Conservation (phyloP, 1,140 invertebrate species). For the Camponotus pennsylvanicus region DNA sequence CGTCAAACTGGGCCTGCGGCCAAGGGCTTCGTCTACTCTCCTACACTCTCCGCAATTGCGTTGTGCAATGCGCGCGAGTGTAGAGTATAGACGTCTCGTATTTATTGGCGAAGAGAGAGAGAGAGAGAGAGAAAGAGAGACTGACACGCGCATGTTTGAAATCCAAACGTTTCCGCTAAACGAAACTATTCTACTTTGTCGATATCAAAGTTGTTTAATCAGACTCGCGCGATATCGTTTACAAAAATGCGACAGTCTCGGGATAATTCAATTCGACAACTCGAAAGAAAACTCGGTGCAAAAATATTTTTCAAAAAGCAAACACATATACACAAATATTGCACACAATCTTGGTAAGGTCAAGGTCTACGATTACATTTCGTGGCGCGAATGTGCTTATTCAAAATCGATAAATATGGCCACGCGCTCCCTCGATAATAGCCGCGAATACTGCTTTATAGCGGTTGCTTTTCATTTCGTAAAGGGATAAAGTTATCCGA, state of each 20-base stretch:
- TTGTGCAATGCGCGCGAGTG: constrained; percentile 41
- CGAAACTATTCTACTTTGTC: constrained; percentile 32
- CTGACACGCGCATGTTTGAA: background rate
- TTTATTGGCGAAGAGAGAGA: too few species aligned
- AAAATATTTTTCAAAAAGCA: background rate
- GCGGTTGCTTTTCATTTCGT: background rate
- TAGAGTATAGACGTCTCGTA: too few species aligned
- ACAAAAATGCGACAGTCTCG: background rate
- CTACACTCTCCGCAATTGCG: constrained; percentile 14
- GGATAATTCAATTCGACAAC: background rate
- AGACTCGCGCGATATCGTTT: constrained; percentile 60
- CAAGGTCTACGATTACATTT: constrained; percentile 41
- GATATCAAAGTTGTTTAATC: constrained; percentile 59
- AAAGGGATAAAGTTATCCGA: background rate
- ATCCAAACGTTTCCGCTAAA: constrained; percentile 5
- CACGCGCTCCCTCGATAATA: constrained; percentile 22
- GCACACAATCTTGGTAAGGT: constrained; percentile 23
- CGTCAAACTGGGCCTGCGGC: constrained; percentile 73
- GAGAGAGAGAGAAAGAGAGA: background rate
- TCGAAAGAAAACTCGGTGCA: background rate
- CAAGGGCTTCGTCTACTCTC: constrained; percentile 71
- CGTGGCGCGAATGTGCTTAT: constrained; percentile 39
- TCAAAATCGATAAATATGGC: constrained; percentile 56
- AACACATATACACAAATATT: background rate
- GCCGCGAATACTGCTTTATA: background rate